Evolutionary conservation across 2,888 invertebrate species (phyloP).

Genomic region (Melieria picta): DNA sequence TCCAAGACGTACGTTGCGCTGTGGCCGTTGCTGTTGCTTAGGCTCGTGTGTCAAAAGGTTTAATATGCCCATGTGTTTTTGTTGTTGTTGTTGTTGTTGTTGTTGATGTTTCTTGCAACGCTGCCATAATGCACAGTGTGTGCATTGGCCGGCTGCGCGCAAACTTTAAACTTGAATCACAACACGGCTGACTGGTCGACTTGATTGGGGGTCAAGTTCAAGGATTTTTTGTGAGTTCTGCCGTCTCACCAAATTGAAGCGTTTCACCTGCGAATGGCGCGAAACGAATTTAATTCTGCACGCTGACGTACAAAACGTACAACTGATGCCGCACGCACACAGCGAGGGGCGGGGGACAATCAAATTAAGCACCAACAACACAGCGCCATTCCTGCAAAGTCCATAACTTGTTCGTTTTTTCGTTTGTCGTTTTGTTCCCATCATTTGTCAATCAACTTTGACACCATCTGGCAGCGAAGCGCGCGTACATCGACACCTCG

Average conservation of each 20-base stretch:
- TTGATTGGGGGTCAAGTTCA: slow-evolving; percentile 33
- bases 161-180: slow-evolving; percentile 20
- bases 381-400: too few relatives aligned
- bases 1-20: neutral
- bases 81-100: neutral
- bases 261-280: slow-evolving; percentile 19
- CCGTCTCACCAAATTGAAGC: slow-evolving; percentile 7
- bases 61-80: neutral
- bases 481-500: too few relatives aligned
- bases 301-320: too few relatives aligned
- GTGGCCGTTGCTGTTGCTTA: neutral
- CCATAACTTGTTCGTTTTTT: too few relatives aligned
- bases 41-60: slow-evolving; percentile 22
- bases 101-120: neutral
- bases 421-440: too few relatives aligned
- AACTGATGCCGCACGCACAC: too few relatives aligned
- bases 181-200: slow-evolving; percentile 25
- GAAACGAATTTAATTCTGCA: too few relatives aligned
- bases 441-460: too few relatives aligned
- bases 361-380: too few relatives aligned
- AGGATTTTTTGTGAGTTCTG: slow-evolving; percentile 25
- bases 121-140: neutral
- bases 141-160: slow-evolving; percentile 4
- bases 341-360: too few relatives aligned
- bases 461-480: too few relatives aligned